Percentiles rank a stretch among this genome's conserved stretches.
These are phyloP conservation scores for Drosophila mojavensis DNA, from an alignment of 1,140 invertebrate species.

Conservation along the genomic window DNA sequence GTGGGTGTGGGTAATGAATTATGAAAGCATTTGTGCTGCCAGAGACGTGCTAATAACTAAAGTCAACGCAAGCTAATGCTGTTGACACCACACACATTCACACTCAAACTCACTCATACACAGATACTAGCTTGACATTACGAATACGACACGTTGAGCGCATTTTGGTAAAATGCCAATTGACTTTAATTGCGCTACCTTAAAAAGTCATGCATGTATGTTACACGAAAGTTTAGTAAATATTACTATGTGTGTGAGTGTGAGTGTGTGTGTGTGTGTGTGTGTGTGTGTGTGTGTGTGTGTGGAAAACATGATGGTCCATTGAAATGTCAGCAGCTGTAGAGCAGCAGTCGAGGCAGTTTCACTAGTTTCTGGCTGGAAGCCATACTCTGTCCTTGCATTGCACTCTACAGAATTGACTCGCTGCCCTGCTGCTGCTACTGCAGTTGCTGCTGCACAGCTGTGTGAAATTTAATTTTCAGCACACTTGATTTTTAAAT, in stretches of 20 bases:
- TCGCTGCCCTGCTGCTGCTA: constrained; percentile 1
- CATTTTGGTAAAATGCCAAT: constrained; percentile 77
- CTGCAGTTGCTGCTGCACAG: not conserved
- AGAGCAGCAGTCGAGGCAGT: constrained; percentile 29
- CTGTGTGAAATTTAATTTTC: constrained; percentile 69
- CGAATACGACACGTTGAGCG: constrained; percentile 68
- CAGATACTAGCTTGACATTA: constrained; percentile 53
- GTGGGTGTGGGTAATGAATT: constrained; percentile 50
- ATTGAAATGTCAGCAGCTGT: constrained; percentile 47
- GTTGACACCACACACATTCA: constrained; percentile 41
- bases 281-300: constrained; percentile 21
- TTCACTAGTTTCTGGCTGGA: constrained; percentile 70
- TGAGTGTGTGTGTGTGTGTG: constrained; percentile 27
- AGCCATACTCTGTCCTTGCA: constrained; percentile 69
- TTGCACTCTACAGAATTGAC: constrained; percentile 40
- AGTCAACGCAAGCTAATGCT: constrained; percentile 60
- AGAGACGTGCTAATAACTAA: constrained; percentile 55
- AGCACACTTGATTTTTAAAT: constrained; percentile 71
- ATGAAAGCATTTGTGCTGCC: constrained; percentile 52
- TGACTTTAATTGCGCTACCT: constrained; percentile 76
- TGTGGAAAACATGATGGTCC: constrained; percentile 25
- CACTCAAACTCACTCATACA: constrained; percentile 8
- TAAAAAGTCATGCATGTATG: constrained; percentile 56
- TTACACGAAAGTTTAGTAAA: constrained; percentile 4
- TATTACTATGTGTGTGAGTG: too few species aligned